Evolutionary conservation across 2,797 vertebrate species (phyloP).

Genomic region (Allobates femoralis): DNA sequence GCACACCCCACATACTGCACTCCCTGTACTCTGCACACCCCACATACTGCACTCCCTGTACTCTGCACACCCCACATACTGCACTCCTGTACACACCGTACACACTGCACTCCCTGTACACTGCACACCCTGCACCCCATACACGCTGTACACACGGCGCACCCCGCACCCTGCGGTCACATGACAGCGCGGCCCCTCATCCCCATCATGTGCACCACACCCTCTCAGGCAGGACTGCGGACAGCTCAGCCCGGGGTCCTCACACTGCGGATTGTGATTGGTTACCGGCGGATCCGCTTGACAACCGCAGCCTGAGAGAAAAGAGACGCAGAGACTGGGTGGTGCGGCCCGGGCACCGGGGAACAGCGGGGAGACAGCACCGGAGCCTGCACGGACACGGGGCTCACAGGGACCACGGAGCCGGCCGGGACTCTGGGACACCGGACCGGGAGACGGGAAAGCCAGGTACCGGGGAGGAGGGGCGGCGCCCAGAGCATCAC

Average conservation of each 20-base stretch:
- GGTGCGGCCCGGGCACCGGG: slow-evolving; percentile 25
- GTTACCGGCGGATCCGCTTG: slow-evolving; percentile 50
- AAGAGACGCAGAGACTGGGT: slow-evolving; percentile 4
- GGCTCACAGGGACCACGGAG: background rate
- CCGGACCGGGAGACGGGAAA: slow-evolving; percentile 7
- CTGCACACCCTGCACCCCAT: too few relatives aligned
- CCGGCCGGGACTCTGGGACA: slow-evolving; percentile 14
- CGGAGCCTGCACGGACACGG: background rate
- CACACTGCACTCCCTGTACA: too few relatives aligned
- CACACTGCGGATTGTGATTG: slow-evolving; percentile 32
- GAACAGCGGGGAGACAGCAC: background rate
- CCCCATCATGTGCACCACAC: background rate
- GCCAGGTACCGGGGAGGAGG: slow-evolving; percentile 16
- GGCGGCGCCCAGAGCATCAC: background rate
- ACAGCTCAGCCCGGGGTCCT: slow-evolving; percentile 44
- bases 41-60: too few relatives aligned
- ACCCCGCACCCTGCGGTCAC: too few relatives aligned
- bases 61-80: too few relatives aligned
- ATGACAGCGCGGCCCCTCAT: too few relatives aligned
- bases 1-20: too few relatives aligned
- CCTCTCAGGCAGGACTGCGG: slow-evolving; percentile 33
- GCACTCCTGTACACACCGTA: too few relatives aligned
- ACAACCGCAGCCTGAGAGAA: slow-evolving; percentile 55
- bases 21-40: too few relatives aligned
- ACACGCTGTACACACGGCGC: too few relatives aligned